Base-by-base conservation (phyloP, 2,888 invertebrate genomes). In the Oscheius sp. region DNA sequence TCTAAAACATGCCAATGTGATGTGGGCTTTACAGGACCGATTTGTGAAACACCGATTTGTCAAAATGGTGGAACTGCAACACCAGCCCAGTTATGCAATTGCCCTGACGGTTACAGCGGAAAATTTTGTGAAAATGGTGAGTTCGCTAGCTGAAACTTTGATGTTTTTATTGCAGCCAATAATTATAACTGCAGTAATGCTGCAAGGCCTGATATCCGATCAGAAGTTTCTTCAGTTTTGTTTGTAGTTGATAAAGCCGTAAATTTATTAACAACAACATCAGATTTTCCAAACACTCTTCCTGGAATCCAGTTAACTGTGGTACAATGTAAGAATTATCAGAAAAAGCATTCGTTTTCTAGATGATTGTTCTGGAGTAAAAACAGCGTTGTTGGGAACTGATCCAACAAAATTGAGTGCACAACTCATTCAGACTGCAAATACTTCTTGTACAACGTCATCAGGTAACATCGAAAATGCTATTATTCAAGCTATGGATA, bases 281-380 rank as follows among this genome's bases (percentile, higher is more conserved):
- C n/a, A n/a, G n/a, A n/a, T n/a, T n/a, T n/a, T n/a, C 47, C 32
- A 2, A 6, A 20, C 26, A 26, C 24, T 12, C 24, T 59, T 17
- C 59, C 59, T 8, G 59, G 59, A 3, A 30, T 59, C 2, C 59
- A 59, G 30, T 14, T 59, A n/a, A n/a, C 59, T 1, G 41, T 59
- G 8, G 44, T 59, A 1, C 59, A 41, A 44, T 59, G 59, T 59
- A 24, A 44, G 44, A 41, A 41, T 12, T 3, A 4, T 41, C 41
- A 20, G n/a, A n/a, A n/a, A n/a, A n/a, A n/a, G n/a, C 49, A 5
- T 49, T 14, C 17, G 24, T 12, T 5, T 3, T 54, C 17, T 32
- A 54, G 54, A 17, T n/a, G 36, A 54, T 20, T 14, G 33, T n/a
- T 17, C 2, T 2, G 4, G 17, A 1, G 20, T 20, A 4, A 14